Base-by-base conservation (phyloP, 2,888 invertebrate species). In the Thyatira batis region DNA sequence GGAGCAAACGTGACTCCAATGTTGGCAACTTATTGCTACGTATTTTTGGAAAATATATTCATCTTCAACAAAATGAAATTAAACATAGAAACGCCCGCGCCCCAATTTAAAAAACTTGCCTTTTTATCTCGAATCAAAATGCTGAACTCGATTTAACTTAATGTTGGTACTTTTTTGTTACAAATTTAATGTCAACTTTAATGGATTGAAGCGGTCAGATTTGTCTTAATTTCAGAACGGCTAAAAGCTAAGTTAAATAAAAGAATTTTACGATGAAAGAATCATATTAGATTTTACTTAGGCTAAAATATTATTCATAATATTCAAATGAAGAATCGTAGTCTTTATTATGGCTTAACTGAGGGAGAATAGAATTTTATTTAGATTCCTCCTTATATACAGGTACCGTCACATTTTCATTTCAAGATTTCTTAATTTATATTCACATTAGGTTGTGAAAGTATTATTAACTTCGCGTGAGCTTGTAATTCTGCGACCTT, bases 401-500 rank as follows among this genome's bases (percentile, higher is more conserved):
- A 17, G 13, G 8, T 39, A 17, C 3, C 1, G 3, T 30, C 28
- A 11, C 9, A 30, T 13, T 0, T 5, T 21, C n/a, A 0, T 45
- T 11, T 23, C 21, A 11, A 11, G 20, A 11, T 45, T 23, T 23
- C 21, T 45, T 23, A 23, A 45, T 20, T 45, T 45, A 45, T 23
- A 23, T 45, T 23, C 21, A 45, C 23, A 45, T 23, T 23, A 5
- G 45, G 10, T 9, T 23, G 21, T 21, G 21, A 8, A 39, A 39
- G 39, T n/a, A 39, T 39, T 39, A 39, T 39, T 8, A 39, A 39
- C 39, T 39, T 6, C 30, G 23, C 21, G 43, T 51, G 49, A 28
- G 57, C 52, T 58, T 50, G 33, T 70, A 68, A 69, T 66, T 60
- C 69, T 51, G 46, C 57, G 55, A 66, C 68, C 66, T 70, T 66